Conservation (phyloP, 1,140 invertebrate species). For the Pseudomyrmex sp. region DNA sequence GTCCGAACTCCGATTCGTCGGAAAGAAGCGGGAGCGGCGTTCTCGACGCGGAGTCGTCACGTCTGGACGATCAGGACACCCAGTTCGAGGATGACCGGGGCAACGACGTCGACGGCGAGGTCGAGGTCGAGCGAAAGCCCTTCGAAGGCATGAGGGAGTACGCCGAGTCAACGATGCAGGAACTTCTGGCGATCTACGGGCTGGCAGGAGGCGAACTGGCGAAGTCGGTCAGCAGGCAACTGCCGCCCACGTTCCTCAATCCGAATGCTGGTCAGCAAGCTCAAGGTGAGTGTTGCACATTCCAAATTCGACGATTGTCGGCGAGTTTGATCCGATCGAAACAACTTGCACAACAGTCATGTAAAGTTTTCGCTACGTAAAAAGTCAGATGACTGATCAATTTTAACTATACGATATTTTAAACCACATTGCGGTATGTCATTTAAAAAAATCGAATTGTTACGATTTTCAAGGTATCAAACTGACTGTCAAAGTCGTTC, state of each 20-base stretch:
- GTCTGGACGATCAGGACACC: slow-evolving; percentile 78
- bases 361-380: neutral
- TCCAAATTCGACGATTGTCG: neutral
- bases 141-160: slow-evolving; percentile 86
- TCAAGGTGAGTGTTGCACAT: slow-evolving; percentile 72
- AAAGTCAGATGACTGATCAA: too few species aligned
- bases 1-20: slow-evolving; percentile 83
- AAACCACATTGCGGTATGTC: neutral
- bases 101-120: slow-evolving; percentile 71
- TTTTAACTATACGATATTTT: neutral
- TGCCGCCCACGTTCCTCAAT: slow-evolving; percentile 83
- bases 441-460: too few species aligned
- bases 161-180: slow-evolving; percentile 88
- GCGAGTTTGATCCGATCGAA: neutral
- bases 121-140: slow-evolving; percentile 77
- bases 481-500: slow-evolving; percentile 1
- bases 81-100: slow-evolving; percentile 79
- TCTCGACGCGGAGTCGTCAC: slow-evolving; percentile 76
- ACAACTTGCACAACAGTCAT: too few species aligned
- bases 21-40: slow-evolving; percentile 81
- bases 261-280: slow-evolving; percentile 77
- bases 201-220: slow-evolving; percentile 84
- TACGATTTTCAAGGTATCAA: neutral
- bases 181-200: slow-evolving; percentile 88
- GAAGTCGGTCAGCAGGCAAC: slow-evolving; percentile 83